A percentile compares a stretch with the other conserved stretches of the same genome.
Evolutionary conservation across 2,888 invertebrate genomes (phyloP).

Genomic region (Drosophila setosimentum): DNA sequence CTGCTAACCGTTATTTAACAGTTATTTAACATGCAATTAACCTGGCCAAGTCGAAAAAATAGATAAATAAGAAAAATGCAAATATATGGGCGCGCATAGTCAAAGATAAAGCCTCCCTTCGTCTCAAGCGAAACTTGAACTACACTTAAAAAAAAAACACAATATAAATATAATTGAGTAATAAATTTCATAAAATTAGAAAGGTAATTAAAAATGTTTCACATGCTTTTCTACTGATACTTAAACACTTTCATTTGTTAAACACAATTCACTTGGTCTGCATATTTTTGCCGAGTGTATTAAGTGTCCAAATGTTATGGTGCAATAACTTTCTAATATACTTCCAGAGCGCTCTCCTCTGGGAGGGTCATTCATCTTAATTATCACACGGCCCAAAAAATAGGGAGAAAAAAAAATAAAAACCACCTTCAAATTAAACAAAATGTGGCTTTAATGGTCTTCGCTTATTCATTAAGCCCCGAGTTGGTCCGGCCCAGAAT

Average conservation of each 20-base stretch:
- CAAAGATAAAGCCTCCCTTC: slow-evolving; percentile 35
- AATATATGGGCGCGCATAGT: slow-evolving; percentile 50
- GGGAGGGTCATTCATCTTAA: slow-evolving; percentile 78
- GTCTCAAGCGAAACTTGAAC: slow-evolving; percentile 21
- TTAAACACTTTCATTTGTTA: neutral
- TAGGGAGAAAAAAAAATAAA: slow-evolving; percentile 34
- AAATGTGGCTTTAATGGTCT: slow-evolving; percentile 62
- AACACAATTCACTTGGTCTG: neutral
- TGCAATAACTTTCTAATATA: slow-evolving; percentile 77
- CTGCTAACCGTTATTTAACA: slow-evolving; percentile 74
- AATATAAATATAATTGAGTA: neutral
- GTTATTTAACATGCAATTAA: slow-evolving; percentile 81
- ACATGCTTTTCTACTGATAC: neutral
- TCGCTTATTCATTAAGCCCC: slow-evolving; percentile 68
- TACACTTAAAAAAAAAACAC: neutral
- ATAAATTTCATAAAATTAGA: neutral
- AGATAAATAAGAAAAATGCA: slow-evolving; percentile 55
- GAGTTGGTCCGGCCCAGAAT: slow-evolving; percentile 36
- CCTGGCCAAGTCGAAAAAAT: slow-evolving; percentile 39
- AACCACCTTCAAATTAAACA: slow-evolving; percentile 52
- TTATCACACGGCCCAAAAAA: slow-evolving; percentile 66
- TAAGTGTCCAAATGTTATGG: slow-evolving; percentile 58
- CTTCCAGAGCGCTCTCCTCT: slow-evolving; percentile 10
- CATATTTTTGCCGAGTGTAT: neutral
- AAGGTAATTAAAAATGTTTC: neutral